Base-by-base conservation (phyloP, 2,888 invertebrate species). In the Alsophila aescularia region DNA sequence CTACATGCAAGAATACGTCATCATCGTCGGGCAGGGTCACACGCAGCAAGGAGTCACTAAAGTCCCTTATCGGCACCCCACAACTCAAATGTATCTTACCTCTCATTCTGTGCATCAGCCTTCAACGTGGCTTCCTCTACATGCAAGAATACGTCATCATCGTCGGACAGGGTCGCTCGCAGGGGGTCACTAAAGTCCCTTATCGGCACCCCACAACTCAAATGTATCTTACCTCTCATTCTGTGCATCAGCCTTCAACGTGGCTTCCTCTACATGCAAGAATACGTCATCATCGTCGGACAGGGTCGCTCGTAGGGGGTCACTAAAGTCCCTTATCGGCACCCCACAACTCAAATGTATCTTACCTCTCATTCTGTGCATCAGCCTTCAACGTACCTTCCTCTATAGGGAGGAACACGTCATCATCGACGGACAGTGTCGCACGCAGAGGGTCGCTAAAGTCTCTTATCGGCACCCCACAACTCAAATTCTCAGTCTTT, bases 111-210 rank as follows among this genome's bases (percentile, higher is more conserved):
- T 62, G 77, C 77, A 60, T 92, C 91, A 13, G 88, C 85, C 49
- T 85, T 81, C 43, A 91, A 60, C 36, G 73, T 74, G 0, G 81
- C 81, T 42, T 88, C 88, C 45, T 88, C 88, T 18, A 87, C 87
- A 0, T 92, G 87, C 16, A 92, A 62, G 36, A 92, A 90, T 9
- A 91, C 92, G 0, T 92, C 92, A 47, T 92, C 91, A 5, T 89
- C 89, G 24, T 79, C 85, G 9, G 72, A 87, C 60, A 81, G 85
- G 83, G 87, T 86, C 0, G 94, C 85, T 0, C 93, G 95, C 40
- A 98, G 85, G 0, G 98, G 98, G 89, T 98, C n/a, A n/a, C n/a
- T 96, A 65, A 95, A 95, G 80, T 97, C 97, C 43, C 94, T 93
- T 2, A 96, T 93, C 0, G 94, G 90, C 0, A 92, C 90, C 1